phyloP scores from a whole-genome alignment of 2,797 vertebrate genomes.

The Microhierax caerulescens region DNA sequence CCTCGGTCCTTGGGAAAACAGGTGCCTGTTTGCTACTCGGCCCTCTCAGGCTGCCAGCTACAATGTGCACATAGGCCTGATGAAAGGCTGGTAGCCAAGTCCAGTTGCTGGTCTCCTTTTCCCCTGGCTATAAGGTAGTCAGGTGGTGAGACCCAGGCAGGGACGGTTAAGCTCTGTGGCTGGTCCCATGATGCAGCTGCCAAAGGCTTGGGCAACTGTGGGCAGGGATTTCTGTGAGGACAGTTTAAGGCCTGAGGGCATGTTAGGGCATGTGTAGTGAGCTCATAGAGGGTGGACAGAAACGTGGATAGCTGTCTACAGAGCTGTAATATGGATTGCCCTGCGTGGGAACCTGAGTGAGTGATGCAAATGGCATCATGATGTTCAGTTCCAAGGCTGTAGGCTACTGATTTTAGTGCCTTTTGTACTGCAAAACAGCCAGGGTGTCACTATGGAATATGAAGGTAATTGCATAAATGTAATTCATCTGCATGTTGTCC shows the following conservation, averaged over 20 bases:
- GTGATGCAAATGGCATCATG: rapidly evolving
- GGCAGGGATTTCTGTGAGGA: background rate
- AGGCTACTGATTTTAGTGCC: background rate
- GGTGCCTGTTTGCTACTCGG: rapidly evolving
- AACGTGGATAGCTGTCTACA: background rate
- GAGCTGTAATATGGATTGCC: background rate
- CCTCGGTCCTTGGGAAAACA: background rate
- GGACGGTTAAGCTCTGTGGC: background rate
- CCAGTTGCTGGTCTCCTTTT: background rate
- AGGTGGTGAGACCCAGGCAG: background rate
- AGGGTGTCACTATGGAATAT: background rate
- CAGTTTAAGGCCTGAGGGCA: background rate
- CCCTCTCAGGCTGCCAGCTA: background rate
- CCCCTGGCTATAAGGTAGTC: background rate
- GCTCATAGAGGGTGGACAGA: background rate
- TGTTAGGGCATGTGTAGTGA: rapidly evolving
- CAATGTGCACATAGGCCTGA: background rate
- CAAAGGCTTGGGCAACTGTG: background rate
- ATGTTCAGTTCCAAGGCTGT: background rate
- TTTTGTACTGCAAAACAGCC: background rate
- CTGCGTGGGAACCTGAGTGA: background rate
- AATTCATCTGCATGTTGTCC: background rate
- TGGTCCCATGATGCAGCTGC: background rate
- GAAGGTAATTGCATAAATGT: background rate
- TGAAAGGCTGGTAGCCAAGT: background rate